These are phyloP conservation scores for Mythimna loreyi DNA, from an alignment of 2,888 invertebrate species.

Conservation along the genomic window DNA sequence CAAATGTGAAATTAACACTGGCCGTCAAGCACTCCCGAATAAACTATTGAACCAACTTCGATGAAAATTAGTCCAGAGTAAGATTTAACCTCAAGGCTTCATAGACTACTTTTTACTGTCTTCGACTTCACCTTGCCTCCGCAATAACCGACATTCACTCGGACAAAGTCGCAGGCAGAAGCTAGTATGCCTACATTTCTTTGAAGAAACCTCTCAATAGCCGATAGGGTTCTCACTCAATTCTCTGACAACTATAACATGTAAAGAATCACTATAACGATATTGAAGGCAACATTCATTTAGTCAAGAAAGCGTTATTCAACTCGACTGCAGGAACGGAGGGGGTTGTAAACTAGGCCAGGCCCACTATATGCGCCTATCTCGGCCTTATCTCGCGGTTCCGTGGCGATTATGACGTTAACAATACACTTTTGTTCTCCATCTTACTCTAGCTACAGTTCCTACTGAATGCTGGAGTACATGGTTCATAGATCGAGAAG, in stretches of 20 bases:
- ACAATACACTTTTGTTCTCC: constrained; percentile 72
- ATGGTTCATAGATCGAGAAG: constrained; percentile 39
- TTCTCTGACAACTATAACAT: constrained; percentile 2
- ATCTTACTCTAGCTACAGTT: constrained; percentile 53
- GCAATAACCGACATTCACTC: too few relatives aligned
- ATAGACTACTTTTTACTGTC: too few relatives aligned
- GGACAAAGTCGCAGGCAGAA: too few relatives aligned
- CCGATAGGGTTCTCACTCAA: constrained; percentile 1
- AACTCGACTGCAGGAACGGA: constrained; percentile 60
- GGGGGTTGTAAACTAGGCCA: constrained; percentile 77
- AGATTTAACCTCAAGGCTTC: too few relatives aligned
- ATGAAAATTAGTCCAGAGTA: too few relatives aligned
- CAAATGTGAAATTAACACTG: too few relatives aligned
- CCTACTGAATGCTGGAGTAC: constrained; percentile 31
- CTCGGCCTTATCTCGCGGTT: constrained; percentile 69
- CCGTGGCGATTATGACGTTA: constrained; percentile 76
- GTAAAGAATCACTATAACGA: constrained; percentile 35
- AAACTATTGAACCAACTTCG: too few relatives aligned
- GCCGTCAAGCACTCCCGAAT: too few relatives aligned
- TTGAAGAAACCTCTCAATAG: background rate
- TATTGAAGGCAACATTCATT: constrained; percentile 67
- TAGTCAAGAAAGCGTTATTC: constrained; percentile 69
- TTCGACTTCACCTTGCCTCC: too few relatives aligned
- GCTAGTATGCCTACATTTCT: background rate
- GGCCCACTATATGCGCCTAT: constrained; percentile 68